These are phyloP conservation scores for Todiramphus saurophagus DNA, from an alignment of 2,113 vertebrate species.

Conservation along the genomic window DNA sequence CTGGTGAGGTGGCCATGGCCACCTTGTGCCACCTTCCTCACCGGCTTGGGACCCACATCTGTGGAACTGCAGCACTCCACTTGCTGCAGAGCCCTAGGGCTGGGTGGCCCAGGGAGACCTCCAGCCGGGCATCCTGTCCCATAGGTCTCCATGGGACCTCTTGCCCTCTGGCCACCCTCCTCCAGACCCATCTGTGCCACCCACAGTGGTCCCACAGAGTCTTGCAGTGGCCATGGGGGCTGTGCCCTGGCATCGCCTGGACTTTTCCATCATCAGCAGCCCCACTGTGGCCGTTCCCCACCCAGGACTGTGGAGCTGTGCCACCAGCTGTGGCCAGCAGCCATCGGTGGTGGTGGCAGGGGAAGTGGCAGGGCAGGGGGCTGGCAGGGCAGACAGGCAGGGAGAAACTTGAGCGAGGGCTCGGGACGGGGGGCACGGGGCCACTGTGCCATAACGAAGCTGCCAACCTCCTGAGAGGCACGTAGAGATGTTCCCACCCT, in stretches of 20 bases:
- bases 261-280: background rate
- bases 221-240: background rate
- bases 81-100: background rate
- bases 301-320: background rate
- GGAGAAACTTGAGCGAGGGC: accelerated
- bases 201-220: accelerated
- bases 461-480: background rate
- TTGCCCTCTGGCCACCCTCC: background rate
- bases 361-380: background rate
- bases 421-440: accelerated
- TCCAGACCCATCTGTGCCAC: accelerated
- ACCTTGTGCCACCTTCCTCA: background rate
- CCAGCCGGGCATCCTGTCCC: background rate
- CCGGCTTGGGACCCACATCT: accelerated
- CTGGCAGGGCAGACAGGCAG: background rate
- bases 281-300: too few species aligned
- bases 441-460: accelerated
- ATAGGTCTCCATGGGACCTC: background rate
- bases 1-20: background rate
- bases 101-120: background rate
- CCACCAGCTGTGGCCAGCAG: background rate
- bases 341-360: accelerated
- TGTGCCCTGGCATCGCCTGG: accelerated
- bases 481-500: background rate
- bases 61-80: background rate